These are phyloP conservation scores for Pelvicachromis taeniatus DNA, from an alignment of 2,113 vertebrate species.

Conservation along the genomic window DNA sequence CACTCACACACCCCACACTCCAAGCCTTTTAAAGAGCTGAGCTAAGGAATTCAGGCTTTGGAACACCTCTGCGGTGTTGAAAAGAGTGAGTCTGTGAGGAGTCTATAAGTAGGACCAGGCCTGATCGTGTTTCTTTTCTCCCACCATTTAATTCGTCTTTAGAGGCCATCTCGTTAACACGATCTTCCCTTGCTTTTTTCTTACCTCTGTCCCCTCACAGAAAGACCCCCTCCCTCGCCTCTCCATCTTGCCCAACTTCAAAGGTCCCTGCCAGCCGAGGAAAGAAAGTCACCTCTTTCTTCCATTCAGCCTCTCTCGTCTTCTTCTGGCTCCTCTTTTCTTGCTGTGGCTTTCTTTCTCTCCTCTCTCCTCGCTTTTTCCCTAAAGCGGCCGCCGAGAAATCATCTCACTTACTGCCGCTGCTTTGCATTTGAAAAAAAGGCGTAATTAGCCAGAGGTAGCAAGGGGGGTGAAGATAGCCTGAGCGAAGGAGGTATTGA, in stretches of 20 bases:
- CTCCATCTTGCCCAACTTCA: constrained; percentile 66
- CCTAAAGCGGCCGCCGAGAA: constrained; percentile 64
- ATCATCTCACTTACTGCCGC: constrained; percentile 78
- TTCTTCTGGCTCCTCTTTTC: constrained; percentile 47
- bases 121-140: constrained; percentile 76
- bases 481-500: constrained; percentile 5
- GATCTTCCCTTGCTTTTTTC: constrained; percentile 70
- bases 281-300: constrained; percentile 77
- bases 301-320: constrained; percentile 54
- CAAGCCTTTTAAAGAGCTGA: constrained; percentile 69
- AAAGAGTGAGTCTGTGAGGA: constrained; percentile 73
- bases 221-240: constrained; percentile 1
- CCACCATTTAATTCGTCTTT: constrained; percentile 78
- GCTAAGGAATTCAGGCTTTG: constrained; percentile 75
- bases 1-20: constrained; percentile 62
- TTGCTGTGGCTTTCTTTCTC: constrained; percentile 54
- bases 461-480: neutral
- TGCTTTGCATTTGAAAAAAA: constrained; percentile 80
- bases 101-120: constrained; percentile 74
- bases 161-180: constrained; percentile 80
- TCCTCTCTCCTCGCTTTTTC: constrained; percentile 27
- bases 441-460: constrained; percentile 73
- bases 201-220: constrained; percentile 28
- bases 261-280: constrained; percentile 64
- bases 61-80: constrained; percentile 66